Conservation (phyloP, 2,113 vertebrate species). For the Ammodytes marinus region DNA sequence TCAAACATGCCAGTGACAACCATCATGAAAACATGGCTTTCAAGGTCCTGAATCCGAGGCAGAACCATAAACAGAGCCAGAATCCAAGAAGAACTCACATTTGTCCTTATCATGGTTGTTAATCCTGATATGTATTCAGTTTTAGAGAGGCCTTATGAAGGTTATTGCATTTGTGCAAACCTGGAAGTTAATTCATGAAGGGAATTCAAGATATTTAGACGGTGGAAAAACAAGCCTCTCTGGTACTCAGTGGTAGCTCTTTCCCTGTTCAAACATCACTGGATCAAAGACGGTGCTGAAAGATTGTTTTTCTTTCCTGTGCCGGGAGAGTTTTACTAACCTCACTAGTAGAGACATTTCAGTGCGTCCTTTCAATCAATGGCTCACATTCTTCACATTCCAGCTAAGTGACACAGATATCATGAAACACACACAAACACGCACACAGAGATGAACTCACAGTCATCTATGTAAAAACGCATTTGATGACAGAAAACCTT, state of each 20-base stretch:
- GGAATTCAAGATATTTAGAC: background rate
- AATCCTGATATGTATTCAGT: background rate
- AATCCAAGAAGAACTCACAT: background rate
- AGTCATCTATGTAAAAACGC: constrained; percentile 1
- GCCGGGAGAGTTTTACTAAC: constrained; percentile 56
- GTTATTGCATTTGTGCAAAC: background rate
- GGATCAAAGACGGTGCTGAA: constrained; percentile 56
- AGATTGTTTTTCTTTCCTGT: constrained; percentile 58
- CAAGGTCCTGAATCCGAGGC: background rate
- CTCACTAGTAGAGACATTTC: constrained; percentile 50
- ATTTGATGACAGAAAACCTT: background rate
- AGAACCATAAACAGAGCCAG: background rate
- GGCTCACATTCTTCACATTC: constrained; percentile 72
- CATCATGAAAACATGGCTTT: background rate
- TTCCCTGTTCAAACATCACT: constrained; percentile 39
- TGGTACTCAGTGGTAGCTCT: background rate
- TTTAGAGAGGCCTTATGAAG: background rate
- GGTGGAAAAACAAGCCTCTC: constrained; percentile 8
- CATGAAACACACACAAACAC: constrained; percentile 28
- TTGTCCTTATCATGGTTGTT: background rate
- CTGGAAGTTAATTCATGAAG: background rate
- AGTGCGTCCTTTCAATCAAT: constrained; percentile 47
- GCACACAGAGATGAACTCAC: background rate
- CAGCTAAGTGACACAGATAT: constrained; percentile 52
- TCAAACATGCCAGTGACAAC: background rate